Base-by-base conservation (phyloP, 2,888 invertebrate genomes). In the Sphecodes monilicornis region DNA sequence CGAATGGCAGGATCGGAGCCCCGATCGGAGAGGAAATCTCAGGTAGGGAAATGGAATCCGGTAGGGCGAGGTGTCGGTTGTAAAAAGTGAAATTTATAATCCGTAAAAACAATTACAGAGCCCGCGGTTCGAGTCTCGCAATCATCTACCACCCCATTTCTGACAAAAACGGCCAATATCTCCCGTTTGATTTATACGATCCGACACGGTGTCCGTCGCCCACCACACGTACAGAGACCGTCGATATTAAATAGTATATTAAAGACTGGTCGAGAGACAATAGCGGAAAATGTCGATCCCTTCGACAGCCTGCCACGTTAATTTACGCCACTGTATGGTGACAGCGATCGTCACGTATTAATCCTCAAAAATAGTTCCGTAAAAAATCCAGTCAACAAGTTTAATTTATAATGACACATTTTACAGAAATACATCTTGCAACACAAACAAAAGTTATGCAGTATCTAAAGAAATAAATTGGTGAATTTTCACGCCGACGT, bases 61-160 rank as follows among this genome's bases (percentile, higher is more conserved):
- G 70, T 71, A 41, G 64, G 57, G 57, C 26, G 60, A 60, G 74
- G 73, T 71, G 76, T 43, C 78, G 72, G 73, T 50, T 66, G 76
- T 75, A 84, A 85, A 87, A 92, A 91, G 90, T 83, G 90, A 93
- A 93, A 94, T 94, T 93, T 94, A 93, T 94, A 94, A 94, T 93
- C 93, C 93, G 92, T 93, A 93, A 94, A 94, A 94, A 94, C 94
- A 94, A 94, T 94, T 94, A 94, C 92, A 90, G 88, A 86, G 82
- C 85, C 89, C 86, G 84, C 89, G 82, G 78, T 72, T 75, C 84
- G 75, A 78, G 81, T 80, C 82, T 79, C 89, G 87, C 46, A 68
- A 46, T 73, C 73, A 4, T 41, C 60, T 29, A 10, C 29, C 36
- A 68, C 70, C 46, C 70, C 3, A 36, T 26, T 13, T 26, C 18